These are phyloP conservation scores for Hozukius guyotensis DNA, from an alignment of 2,797 vertebrate species.

Conservation along the genomic window DNA sequence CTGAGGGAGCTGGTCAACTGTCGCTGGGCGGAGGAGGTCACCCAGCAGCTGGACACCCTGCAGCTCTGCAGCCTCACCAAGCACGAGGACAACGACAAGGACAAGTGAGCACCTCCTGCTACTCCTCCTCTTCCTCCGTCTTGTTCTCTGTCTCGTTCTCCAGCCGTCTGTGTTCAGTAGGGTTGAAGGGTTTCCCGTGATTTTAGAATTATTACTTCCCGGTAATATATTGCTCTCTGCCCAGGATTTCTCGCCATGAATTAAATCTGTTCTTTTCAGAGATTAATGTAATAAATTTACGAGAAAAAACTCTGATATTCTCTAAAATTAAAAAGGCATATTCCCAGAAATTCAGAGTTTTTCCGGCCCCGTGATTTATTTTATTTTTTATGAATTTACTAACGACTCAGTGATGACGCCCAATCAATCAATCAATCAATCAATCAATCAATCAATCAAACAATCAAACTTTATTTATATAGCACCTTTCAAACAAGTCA, in stretches of 20 bases:
- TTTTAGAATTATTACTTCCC: background rate
- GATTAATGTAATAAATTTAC: no score
- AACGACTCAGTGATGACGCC: no score
- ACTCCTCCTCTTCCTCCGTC: background rate
- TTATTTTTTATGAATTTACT: no score
- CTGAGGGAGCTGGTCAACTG: slow-evolving; percentile 97
- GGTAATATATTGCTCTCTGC: background rate
- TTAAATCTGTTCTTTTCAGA: background rate
- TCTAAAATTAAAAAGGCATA: no score
- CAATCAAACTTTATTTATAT: no score
- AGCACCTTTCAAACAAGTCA: no score
- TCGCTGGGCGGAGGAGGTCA: slow-evolving; percentile 99
- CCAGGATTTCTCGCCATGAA: background rate
- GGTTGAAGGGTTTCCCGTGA: background rate
- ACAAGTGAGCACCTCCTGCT: slow-evolving; percentile 86
- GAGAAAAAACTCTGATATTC: no score
- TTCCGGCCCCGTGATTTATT: no score
- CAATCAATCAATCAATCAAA: no score
- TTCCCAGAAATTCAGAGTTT: no score
- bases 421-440: no score
- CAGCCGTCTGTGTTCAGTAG: background rate
- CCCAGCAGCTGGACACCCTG: slow-evolving; percentile 96
- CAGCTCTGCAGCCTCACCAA: slow-evolving; percentile 97
- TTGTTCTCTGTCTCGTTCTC: rapidly evolving
- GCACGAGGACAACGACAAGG: slow-evolving; percentile 97